phyloP scores from a whole-genome alignment of 1,140 invertebrate species.

The Lordiphosa collinella region DNA sequence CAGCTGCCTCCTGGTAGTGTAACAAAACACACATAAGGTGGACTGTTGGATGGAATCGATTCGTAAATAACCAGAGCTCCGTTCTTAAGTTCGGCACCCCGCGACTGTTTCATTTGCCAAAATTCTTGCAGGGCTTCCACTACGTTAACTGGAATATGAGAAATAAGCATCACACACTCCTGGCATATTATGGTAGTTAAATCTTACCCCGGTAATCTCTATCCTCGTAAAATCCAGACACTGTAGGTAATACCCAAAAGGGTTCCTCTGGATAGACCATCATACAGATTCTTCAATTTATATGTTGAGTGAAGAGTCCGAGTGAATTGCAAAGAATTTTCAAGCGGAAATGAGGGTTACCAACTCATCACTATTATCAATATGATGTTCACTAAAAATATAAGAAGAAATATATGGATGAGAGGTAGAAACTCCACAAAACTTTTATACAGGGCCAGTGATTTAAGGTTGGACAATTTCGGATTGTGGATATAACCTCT shows the following conservation, averaged over 20 bases:
- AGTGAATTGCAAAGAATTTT: no score
- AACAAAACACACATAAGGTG: constrained; percentile 96
- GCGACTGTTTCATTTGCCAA: constrained; percentile 96
- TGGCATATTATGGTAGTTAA: neutral
- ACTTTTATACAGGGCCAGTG: no score
- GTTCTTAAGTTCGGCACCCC: constrained; percentile 92
- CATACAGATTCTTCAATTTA: constrained; percentile 9
- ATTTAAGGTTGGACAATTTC: no score
- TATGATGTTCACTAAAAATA: no score
- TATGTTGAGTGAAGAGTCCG: no score
- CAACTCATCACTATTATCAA: no score
- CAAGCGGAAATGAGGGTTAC: no score
- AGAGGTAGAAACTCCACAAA: no score
- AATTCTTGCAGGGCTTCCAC: constrained; percentile 97
- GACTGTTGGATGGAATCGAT: constrained; percentile 92
- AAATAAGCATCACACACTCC: neutral
- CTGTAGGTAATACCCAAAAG: constrained; percentile 74
- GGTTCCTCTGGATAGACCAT: constrained; percentile 78
- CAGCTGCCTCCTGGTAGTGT: constrained; percentile 96
- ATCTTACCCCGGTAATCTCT: constrained; percentile 67
- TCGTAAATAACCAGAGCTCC: constrained; percentile 96
- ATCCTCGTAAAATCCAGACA: constrained; percentile 74
- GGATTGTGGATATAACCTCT: no score
- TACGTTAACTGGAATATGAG: constrained; percentile 88
- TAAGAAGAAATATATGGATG: no score